These are phyloP conservation scores for Urocynchramus pylzowi DNA, from an alignment of 2,113 vertebrate species.

Conservation along the genomic window DNA sequence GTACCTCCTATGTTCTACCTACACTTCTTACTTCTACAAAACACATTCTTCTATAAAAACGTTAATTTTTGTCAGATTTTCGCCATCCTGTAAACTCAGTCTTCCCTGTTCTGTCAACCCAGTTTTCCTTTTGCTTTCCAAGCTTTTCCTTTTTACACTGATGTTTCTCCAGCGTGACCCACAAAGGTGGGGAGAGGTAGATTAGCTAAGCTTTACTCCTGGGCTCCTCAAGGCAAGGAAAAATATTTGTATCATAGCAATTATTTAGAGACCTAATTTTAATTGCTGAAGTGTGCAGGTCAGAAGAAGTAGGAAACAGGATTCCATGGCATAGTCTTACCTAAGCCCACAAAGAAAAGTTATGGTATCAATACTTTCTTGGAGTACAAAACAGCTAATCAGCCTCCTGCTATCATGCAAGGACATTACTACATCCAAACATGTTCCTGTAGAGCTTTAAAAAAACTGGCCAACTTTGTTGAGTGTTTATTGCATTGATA, in stretches of 20 bases:
- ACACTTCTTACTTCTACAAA: not conserved
- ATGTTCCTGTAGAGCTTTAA: not conserved
- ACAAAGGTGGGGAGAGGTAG: not conserved
- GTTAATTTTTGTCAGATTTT: not conserved
- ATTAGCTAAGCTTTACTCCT: not conserved
- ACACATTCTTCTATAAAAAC: not conserved
- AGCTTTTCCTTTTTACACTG: not conserved
- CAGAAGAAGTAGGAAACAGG: not conserved
- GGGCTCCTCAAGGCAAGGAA: not conserved
- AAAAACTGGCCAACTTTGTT: not conserved
- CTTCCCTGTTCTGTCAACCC: not conserved
- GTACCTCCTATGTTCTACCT: not conserved
- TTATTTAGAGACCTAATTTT: not conserved
- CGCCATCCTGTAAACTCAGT: not conserved
- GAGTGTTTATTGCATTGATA: not conserved
- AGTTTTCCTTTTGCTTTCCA: not conserved
- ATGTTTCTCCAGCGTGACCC: not conserved
- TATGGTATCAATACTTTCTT: not conserved
- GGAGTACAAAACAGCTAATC: not conserved
- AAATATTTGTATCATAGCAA: not conserved
- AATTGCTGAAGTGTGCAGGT: not conserved
- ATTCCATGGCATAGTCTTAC: not conserved
- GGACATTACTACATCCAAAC: not conserved
- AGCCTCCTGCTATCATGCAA: not conserved
- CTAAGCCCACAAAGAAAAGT: not conserved